These are phyloP conservation scores for Cygnus atratus DNA, from an alignment of 2,113 vertebrate genomes.

Conservation along the genomic window DNA sequence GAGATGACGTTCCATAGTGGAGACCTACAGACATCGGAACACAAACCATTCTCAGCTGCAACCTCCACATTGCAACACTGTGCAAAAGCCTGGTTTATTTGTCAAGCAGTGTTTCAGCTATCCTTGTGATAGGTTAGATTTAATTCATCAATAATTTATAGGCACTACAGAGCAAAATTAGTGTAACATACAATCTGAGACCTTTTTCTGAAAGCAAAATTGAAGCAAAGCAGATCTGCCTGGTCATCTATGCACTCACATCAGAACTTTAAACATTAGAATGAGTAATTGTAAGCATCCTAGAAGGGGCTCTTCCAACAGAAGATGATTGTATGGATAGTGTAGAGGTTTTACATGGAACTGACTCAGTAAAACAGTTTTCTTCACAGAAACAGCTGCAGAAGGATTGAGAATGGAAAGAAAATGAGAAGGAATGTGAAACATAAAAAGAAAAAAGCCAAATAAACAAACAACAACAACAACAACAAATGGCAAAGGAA, in stretches of 20 bases:
- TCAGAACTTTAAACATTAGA: background rate
- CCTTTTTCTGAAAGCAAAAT: background rate
- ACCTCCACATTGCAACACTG: background rate
- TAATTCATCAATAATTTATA: background rate
- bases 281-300: background rate
- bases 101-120: background rate
- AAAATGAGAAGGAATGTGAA: background rate
- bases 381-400: background rate
- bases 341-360: background rate
- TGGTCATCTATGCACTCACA: background rate
- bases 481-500: background rate
- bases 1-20: background rate
- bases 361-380: background rate
- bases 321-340: background rate
- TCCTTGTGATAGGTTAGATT: background rate
- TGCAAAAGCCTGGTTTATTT: background rate
- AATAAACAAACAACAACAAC: background rate
- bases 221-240: background rate
- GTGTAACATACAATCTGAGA: background rate
- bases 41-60: background rate
- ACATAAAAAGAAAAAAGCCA: background rate
- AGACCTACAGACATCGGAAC: background rate
- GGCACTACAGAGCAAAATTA: background rate
- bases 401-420: background rate
- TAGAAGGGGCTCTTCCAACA: background rate